Evolutionary conservation across 2,888 invertebrate species (phyloP).

Genomic region (Acrobeloides nanus): DNA sequence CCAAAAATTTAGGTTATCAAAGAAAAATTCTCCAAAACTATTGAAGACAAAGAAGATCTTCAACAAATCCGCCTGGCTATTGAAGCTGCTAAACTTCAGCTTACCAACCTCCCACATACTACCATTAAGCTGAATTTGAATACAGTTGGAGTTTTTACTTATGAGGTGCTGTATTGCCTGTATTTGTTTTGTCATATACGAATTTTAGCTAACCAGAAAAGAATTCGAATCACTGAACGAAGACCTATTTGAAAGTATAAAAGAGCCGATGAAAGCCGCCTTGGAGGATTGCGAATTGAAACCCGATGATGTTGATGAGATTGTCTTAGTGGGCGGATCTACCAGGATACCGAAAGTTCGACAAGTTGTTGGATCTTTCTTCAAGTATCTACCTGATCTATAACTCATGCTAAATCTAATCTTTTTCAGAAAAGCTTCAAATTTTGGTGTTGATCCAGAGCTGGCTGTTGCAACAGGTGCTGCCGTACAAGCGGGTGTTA

Average conservation of each 20-base stretch:
- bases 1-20: slow-evolving; percentile 38
- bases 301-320: slow-evolving; percentile 56
- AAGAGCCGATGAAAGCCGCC: slow-evolving; percentile 56
- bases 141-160: slow-evolving; percentile 31
- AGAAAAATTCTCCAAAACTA: slow-evolving; percentile 36
- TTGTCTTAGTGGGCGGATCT: slow-evolving; percentile 59
- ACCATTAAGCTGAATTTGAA: slow-evolving; percentile 51
- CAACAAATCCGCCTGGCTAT: slow-evolving; percentile 56
- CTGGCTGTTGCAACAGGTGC: slow-evolving; percentile 59
- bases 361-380: slow-evolving; percentile 56
- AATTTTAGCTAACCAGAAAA: slow-evolving; percentile 49
- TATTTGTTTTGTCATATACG: not conserved
- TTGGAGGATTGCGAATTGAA: slow-evolving; percentile 51
- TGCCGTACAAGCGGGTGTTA: slow-evolving; percentile 59
- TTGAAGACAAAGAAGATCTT: slow-evolving; percentile 56
- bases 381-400: slow-evolving; percentile 34
- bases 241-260: slow-evolving; percentile 56
- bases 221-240: slow-evolving; percentile 57
- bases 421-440: slow-evolving; percentile 47
- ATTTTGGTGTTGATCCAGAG: slow-evolving; percentile 57
- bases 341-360: slow-evolving; percentile 58
- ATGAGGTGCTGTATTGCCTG: not conserved
- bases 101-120: slow-evolving; percentile 48
- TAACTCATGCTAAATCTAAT: not conserved
- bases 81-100: slow-evolving; percentile 55